Base-by-base conservation (phyloP, 2,888 invertebrate genomes). In the Apeira syringaria region DNA sequence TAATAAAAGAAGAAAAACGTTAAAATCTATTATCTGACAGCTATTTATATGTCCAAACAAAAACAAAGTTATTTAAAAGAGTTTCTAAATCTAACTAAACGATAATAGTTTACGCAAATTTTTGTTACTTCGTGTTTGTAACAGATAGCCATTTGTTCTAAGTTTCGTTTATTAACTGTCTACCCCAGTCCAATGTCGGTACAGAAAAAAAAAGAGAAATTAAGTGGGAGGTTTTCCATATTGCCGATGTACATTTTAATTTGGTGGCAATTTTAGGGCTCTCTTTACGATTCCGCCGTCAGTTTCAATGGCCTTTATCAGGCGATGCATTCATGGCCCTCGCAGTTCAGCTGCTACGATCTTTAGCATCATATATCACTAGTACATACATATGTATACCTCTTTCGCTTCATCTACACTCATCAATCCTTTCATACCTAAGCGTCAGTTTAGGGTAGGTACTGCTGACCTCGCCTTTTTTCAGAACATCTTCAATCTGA, bases 171-270 rank as follows among this genome's bases (percentile, higher is more conserved):
- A 86, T 86, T 82, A 85, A 83, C 78, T 80, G 83, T 83, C 81
- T 74, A 72, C 74, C 73, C 79, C 78, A 79, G 80, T 80, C 75
- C 78, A 82, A 79, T 73, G 72, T 74, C 70, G 67, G 72, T 65
- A 59, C 65, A 64, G 71, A 75, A 78, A 80, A 85, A 83, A 80
- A 67, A 72, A 73, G 78, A 73, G 74, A 71, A 80, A 79, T 74
- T 71, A 67, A 71, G 75, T 72, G 75, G 67, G 79, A 75, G 74
- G n/a, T 80, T 85, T 81, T 87, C 86, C 86, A 86, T 86, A 86
- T 82, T 80, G 86, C 69, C 82, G 79, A 83, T 86, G 86, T 85
- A 85, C 87, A 89, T 86, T 89, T 86, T 84, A 87, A 88, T 87
- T 87, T 87, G 82, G 81, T 72, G 70, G 75, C 79, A 80, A 85